phyloP scores from a whole-genome alignment of 2,113 vertebrate genomes.

The Ageneiosus marmoratus region DNA sequence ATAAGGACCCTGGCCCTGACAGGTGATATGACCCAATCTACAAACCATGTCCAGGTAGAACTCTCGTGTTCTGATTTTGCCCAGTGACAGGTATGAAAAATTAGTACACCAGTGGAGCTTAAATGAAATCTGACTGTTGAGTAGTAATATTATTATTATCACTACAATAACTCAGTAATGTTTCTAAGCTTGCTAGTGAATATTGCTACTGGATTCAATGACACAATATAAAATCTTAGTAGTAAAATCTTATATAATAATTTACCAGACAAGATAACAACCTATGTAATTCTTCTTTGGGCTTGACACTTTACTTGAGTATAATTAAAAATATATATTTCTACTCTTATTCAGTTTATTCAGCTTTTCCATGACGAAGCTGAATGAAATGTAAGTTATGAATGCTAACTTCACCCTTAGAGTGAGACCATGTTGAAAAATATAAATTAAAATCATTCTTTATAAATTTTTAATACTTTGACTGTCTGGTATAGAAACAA shows the following conservation, averaged over 20 bases:
- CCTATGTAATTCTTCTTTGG: background rate
- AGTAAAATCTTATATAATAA: background rate
- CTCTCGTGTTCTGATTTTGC: background rate
- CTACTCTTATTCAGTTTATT: background rate
- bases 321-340: background rate
- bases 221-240: background rate
- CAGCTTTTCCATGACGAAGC: background rate
- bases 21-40: background rate
- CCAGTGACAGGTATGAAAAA: background rate
- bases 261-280: background rate
- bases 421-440: background rate
- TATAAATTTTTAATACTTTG: too few relatives aligned
- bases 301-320: background rate
- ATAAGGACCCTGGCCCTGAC: background rate
- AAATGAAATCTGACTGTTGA: background rate
- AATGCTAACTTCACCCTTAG: background rate
- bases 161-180: background rate
- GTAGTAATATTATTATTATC: background rate
- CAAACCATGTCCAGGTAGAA: background rate
- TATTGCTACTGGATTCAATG: background rate
- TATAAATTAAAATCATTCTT: background rate
- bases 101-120: background rate
- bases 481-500: background rate
- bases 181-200: background rate
- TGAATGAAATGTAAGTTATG: background rate